Base-by-base conservation (phyloP, 2,797 vertebrate species). In the Sebastes melanostomus region DNA sequence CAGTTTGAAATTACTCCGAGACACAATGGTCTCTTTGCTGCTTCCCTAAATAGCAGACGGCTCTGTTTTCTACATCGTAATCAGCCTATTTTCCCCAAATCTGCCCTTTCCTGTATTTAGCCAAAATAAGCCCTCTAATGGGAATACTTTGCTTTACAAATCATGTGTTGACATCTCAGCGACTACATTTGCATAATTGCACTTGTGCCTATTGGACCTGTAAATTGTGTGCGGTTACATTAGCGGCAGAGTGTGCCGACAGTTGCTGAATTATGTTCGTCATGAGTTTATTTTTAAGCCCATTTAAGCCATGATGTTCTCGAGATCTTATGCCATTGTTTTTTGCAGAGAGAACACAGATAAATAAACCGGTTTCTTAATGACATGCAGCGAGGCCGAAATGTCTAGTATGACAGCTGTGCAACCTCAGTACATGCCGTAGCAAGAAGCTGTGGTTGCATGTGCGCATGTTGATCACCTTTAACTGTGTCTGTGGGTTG, bases 101-200 rank as follows among this genome's bases (percentile, higher is more conserved):
- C 58, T 59, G 81, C 83, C 72, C 77, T 91, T 95, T 95, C 93
- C 94, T 93, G 93, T 85, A 88, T 86, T 95, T 95, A 86, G 56
- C 55, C 78, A 77, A 83, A 93, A 91, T 84, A 72, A 87, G 70
- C 62, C 59, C 7, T 81, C 83, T 82, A 73, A 83, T 58, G 75
- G 72, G 76, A 90, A 82, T 68, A 60, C 80, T 36, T 58, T 9
- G 6, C 55, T 71, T 78, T 46, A 56, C 61, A 86, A 50, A 69
- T 84, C 89, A 88, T 62, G 10, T 76, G 81, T 77, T 65, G 30
- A 38, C 67, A 74, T 86, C 86, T 88, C 58, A 38, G 56, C 36
- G 58, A 74, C 63, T 11, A 11, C 27, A 90, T 86, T 83, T 86
- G 81, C 81, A 78, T 50, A 84, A 81, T 5, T 59, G 63, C 69